These are phyloP conservation scores for Alsophila aescularia DNA, from an alignment of 2,888 invertebrate species.

Conservation along the genomic window DNA sequence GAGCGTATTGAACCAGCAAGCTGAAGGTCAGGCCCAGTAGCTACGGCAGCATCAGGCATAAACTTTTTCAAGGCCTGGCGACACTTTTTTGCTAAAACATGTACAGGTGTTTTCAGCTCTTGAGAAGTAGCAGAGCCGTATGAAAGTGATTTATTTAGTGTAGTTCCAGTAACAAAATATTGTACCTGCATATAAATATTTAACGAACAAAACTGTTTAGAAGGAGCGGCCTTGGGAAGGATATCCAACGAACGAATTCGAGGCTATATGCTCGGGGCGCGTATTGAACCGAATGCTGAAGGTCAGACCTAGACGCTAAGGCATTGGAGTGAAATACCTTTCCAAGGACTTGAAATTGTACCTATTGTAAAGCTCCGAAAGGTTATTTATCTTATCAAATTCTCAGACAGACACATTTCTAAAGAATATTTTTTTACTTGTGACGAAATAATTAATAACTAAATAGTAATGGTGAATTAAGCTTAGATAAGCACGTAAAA, in stretches of 20 bases:
- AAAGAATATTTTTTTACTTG: not conserved
- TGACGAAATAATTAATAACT: not conserved
- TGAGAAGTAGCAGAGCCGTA: not conserved
- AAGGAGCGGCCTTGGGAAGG: conserved; percentile 10
- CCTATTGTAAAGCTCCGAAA: too few relatives aligned
- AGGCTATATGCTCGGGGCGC: conserved; percentile 35
- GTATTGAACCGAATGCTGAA: conserved; percentile 66
- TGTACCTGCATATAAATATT: not conserved
- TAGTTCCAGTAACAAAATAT: not conserved
- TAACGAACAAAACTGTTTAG: not conserved
- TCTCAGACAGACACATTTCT: not conserved
- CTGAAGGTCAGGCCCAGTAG: conserved; percentile 56
- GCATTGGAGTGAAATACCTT: not conserved
- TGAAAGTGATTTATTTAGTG: not conserved
- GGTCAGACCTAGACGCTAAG: conserved; percentile 43
- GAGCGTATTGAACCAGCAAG: conserved; percentile 66
- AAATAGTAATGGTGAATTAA: not conserved
- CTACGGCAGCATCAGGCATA: conserved; percentile 17
- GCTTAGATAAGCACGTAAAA: conserved; percentile 14
- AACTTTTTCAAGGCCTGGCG: conserved; percentile 23
- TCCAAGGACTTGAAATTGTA: not conserved
- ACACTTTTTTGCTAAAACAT: conserved; percentile 29
- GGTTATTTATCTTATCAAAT: not conserved
- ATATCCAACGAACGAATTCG: conserved; percentile 42
- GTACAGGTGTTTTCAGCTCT: conserved; percentile 9